Conservation (phyloP, 1,140 invertebrate species). For the Bathynomus jamesi region DNA sequence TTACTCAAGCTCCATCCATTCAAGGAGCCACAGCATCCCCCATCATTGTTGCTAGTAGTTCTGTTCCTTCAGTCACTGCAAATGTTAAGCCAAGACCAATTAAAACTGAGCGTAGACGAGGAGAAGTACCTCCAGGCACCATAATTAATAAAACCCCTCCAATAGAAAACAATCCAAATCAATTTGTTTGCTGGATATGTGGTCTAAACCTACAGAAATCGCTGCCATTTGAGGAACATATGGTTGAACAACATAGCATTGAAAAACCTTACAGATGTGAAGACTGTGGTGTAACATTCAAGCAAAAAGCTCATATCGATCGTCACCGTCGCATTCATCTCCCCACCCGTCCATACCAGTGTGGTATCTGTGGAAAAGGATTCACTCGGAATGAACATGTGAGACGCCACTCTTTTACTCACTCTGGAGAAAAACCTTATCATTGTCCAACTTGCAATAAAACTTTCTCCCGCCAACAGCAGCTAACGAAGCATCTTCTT, state of each 20-base stretch:
- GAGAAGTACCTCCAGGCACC: conserved; percentile 24
- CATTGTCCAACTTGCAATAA: conserved; percentile 60
- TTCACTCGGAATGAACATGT: conserved; percentile 55
- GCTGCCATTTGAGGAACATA: conserved; percentile 35
- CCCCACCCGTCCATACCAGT: conserved; percentile 36
- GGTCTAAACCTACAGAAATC: conserved; percentile 35
- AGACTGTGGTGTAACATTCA: conserved; percentile 37
- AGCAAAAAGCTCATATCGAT: conserved; percentile 37
- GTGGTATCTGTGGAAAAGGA: conserved; percentile 67
- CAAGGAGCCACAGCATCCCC: conserved; percentile 17
- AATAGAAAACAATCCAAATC: conserved; percentile 23
- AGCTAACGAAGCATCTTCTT: neutral
- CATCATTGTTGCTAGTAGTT: conserved; percentile 13
- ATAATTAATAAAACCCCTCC: conserved; percentile 25
- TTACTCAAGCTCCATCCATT: neutral
- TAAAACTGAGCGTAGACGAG: conserved; percentile 13
- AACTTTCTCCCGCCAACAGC: conserved; percentile 17
- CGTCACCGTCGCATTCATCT: conserved; percentile 36
- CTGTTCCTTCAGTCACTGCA: neutral
- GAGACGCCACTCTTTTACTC: conserved; percentile 35
- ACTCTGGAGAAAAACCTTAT: conserved; percentile 70
- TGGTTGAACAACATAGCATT: conserved; percentile 36
- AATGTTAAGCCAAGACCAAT: neutral
- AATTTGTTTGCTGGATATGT: conserved; percentile 37
- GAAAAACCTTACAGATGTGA: conserved; percentile 37